A percentile compares a stretch with the other conserved stretches of the same genome.
Conservation (phyloP, 2,797 vertebrate genomes). For the Anabas testudineus region DNA sequence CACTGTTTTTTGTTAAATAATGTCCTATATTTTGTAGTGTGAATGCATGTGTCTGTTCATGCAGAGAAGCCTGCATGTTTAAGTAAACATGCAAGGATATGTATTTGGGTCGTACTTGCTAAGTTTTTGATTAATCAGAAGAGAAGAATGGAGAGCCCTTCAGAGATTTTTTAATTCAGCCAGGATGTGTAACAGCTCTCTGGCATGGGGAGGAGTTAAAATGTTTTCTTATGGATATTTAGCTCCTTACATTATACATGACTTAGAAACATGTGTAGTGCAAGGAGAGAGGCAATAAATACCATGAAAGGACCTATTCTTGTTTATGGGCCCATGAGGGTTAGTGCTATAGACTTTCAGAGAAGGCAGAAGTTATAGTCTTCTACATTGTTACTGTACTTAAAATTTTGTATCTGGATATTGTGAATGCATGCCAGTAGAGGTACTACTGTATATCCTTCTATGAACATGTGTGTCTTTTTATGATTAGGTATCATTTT, state of each 20-base stretch:
- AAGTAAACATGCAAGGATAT: constrained; percentile 11
- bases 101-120: too few species aligned
- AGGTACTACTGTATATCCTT: not conserved
- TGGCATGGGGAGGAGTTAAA: constrained; percentile 45
- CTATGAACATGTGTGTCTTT: constrained; percentile 10
- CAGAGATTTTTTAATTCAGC: constrained; percentile 68
- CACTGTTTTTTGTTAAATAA: not conserved
- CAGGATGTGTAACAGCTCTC: constrained; percentile 55
- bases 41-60: constrained; percentile 19
- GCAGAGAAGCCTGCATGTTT: constrained; percentile 8
- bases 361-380: constrained; percentile 41
- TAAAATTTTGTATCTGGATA: constrained; percentile 1
- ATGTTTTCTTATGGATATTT: constrained; percentile 67
- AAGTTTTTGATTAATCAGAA: constrained; percentile 44
- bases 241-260: constrained; percentile 52
- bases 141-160: constrained; percentile 49
- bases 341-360: constrained; percentile 43
- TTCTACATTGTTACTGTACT: not conserved
- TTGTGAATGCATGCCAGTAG: not conserved
- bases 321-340: constrained; percentile 59
- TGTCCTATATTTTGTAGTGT: constrained; percentile 6
- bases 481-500: constrained; percentile 9
- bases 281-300: constrained; percentile 41
- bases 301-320: constrained; percentile 63
- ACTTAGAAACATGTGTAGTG: constrained; percentile 27